Conservation (phyloP, 1,140 invertebrate genomes). For the Tyrophagus putrescentiae region DNA sequence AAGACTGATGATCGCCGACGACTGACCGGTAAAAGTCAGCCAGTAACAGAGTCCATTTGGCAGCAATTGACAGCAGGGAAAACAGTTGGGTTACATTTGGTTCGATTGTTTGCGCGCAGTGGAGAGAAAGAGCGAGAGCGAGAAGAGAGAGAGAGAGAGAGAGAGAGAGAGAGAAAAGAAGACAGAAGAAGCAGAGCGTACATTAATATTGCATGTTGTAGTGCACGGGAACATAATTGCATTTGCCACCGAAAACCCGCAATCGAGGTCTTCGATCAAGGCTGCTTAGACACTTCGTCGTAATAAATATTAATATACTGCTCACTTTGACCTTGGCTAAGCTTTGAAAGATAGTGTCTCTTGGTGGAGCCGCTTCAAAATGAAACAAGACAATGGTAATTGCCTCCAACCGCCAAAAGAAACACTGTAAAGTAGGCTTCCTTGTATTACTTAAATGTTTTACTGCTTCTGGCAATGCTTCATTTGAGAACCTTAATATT, state of each 20-base stretch:
- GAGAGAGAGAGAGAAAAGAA: slow-evolving; percentile 15
- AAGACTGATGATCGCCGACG: slow-evolving; percentile 33
- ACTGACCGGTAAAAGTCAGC: slow-evolving; percentile 28
- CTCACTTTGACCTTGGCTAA: no score
- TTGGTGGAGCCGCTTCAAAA: not conserved
- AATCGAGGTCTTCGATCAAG: no score
- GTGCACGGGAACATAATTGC: no score
- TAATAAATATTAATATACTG: no score
- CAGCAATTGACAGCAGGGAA: slow-evolving; percentile 21
- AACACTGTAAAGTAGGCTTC: no score
- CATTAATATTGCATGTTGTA: not conserved
- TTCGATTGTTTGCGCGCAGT: not conserved
- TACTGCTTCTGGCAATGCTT: no score
- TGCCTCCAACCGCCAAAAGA: no score
- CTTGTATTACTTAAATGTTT: no score
- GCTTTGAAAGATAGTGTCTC: slow-evolving; percentile 18
- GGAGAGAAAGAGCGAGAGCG: slow-evolving; percentile 17
- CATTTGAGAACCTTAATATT: no score
- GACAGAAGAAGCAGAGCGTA: no score
- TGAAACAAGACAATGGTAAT: not conserved
- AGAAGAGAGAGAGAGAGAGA: slow-evolving; percentile 17
- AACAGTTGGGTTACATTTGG: slow-evolving; percentile 15
- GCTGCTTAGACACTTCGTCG: no score
- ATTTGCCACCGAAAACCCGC: no score
- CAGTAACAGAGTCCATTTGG: not conserved